Evolutionary conservation across 2,113 vertebrate genomes (phyloP).

Genomic region (Oophaga pumilio): DNA sequence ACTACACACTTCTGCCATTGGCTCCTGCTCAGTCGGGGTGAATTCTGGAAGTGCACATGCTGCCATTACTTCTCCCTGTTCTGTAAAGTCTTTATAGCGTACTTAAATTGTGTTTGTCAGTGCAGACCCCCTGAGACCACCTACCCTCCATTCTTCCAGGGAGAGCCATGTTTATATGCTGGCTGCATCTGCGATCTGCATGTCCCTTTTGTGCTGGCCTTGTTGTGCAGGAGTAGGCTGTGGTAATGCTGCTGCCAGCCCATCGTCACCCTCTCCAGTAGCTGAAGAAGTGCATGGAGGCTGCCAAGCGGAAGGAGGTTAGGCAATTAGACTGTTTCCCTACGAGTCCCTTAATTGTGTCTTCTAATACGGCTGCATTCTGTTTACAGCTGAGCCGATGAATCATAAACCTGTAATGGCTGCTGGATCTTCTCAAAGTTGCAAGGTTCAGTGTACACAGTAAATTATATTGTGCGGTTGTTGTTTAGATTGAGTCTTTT

Average conservation of each 20-base stretch:
- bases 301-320: constrained; percentile 21
- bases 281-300: constrained; percentile 16
- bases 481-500: background rate
- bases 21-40: no score
- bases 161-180: background rate
- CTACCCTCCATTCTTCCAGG: background rate
- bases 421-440: background rate
- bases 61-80: background rate
- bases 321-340: background rate
- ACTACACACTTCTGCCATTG: no score
- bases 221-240: background rate
- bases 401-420: background rate
- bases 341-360: constrained; percentile 16
- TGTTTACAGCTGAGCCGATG: constrained; percentile 19
- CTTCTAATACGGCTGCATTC: background rate
- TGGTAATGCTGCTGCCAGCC: constrained; percentile 9
- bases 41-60: background rate
- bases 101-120: background rate
- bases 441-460: background rate
- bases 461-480: background rate
- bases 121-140: constrained; percentile 3
- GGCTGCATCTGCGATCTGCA: background rate
- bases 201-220: background rate
- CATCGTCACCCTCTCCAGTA: constrained; percentile 23
- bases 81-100: background rate